Percentiles rank a stretch among this genome's conserved stretches.
These are phyloP conservation scores for Hipposideros armiger DNA, from an alignment of 2,113 vertebrate species.

Conservation along the genomic window DNA sequence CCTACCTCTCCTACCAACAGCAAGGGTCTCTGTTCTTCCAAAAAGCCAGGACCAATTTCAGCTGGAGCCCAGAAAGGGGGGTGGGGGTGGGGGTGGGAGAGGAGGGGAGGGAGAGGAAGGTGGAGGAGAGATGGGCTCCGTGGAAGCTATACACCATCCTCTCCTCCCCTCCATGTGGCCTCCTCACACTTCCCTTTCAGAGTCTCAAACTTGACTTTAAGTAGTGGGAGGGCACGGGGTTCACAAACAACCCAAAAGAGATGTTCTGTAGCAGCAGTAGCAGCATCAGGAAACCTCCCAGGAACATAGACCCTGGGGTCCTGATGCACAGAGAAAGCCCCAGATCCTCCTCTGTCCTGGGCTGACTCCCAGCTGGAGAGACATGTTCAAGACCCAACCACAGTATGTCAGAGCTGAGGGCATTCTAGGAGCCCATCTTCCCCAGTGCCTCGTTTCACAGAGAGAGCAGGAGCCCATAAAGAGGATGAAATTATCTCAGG, in stretches of 20 bases:
- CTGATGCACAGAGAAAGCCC: no score
- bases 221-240: no score
- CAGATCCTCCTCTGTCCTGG: no score
- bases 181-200: no score
- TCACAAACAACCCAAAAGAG: background rate
- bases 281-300: background rate
- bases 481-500: background rate
- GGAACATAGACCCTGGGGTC: no score
- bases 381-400: no score
- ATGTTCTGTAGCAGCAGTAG: background rate
- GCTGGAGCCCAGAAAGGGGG: background rate
- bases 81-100: background rate
- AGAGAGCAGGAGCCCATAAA: background rate
- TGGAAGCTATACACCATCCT: no score
- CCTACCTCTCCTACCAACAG: background rate
- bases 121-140: background rate
- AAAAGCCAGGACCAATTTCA: background rate
- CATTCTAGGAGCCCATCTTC: background rate
- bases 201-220: no score
- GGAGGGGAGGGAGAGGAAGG: background rate
- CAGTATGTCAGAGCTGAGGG: background rate
- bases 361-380: no score
- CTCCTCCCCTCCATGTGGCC: no score
- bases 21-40: background rate
- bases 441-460: background rate